phyloP scores from a whole-genome alignment of 2,888 invertebrate species.

The Cordilura impudica region DNA sequence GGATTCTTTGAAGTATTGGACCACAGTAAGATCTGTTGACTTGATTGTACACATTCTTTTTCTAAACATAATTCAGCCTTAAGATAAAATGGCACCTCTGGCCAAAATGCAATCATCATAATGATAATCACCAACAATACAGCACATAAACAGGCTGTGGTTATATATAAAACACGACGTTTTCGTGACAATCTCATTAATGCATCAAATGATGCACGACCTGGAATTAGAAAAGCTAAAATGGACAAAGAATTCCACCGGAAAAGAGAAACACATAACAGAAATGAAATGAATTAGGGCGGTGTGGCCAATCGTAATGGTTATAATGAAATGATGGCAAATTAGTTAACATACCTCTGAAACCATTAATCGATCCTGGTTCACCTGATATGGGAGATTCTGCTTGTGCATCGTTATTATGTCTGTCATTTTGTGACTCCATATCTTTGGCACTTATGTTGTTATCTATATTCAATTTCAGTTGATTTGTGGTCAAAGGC shows the following conservation, averaged over 20 bases:
- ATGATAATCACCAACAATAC: slow-evolving; percentile 74
- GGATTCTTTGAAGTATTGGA: slow-evolving; percentile 74
- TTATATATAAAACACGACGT: slow-evolving; percentile 74
- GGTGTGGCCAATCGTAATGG: slow-evolving; percentile 24
- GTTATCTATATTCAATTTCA: slow-evolving; percentile 73
- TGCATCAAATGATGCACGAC: slow-evolving; percentile 73
- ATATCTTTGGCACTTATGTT: slow-evolving; percentile 69
- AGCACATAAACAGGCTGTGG: slow-evolving; percentile 74
- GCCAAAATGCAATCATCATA: slow-evolving; percentile 76
- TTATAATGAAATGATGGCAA: slow-evolving; percentile 15
- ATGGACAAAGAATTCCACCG: slow-evolving; percentile 37
- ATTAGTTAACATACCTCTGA: slow-evolving; percentile 69
- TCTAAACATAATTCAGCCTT: slow-evolving; percentile 75
- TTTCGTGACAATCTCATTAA: slow-evolving; percentile 74
- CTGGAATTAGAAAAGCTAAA: slow-evolving; percentile 74
- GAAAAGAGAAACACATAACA: slow-evolving; percentile 28
- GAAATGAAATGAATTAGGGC: slow-evolving; percentile 33
- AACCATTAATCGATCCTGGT: slow-evolving; percentile 70
- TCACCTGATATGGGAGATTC: slow-evolving; percentile 63
- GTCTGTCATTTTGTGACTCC: slow-evolving; percentile 66
- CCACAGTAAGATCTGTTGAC: slow-evolving; percentile 76
- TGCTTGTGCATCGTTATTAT: slow-evolving; percentile 52
- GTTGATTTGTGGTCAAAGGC: slow-evolving; percentile 74
- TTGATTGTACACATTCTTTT: slow-evolving; percentile 75
- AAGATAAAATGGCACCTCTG: slow-evolving; percentile 76